phyloP scores from a whole-genome alignment of 2,888 invertebrate genomes.

The Campoplex capitator region DNA sequence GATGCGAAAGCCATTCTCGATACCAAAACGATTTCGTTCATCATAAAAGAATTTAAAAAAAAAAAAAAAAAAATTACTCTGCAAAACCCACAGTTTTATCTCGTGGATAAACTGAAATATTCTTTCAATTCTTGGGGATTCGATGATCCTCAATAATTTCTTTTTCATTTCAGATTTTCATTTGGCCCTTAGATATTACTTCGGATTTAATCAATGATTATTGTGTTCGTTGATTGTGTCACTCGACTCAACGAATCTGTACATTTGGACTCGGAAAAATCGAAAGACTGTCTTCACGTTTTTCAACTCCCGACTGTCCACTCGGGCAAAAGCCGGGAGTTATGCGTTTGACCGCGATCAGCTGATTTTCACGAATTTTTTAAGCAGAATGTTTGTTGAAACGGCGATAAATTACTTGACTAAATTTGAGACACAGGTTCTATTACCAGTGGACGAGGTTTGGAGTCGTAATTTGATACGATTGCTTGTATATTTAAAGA shows the following conservation, averaged over 20 bases:
- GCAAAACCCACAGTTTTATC: neutral
- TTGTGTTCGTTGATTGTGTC: neutral
- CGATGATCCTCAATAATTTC: neutral
- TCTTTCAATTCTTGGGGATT: neutral
- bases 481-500: too few species aligned
- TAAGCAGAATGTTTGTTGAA: too few species aligned
- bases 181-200: neutral
- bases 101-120: neutral
- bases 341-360: too few species aligned
- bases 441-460: too few species aligned
- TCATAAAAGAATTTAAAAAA: neutral
- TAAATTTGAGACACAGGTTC: too few species aligned
- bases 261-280: neutral
- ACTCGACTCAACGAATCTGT: neutral
- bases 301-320: too few species aligned
- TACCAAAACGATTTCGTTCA: neutral
- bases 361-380: too few species aligned
- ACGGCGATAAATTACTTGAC: too few species aligned
- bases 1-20: neutral
- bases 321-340: too few species aligned
- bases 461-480: too few species aligned
- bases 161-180: neutral
- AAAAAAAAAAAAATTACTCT: neutral
- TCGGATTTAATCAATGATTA: neutral
- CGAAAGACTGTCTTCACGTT: neutral